Conservation (phyloP, 1,140 invertebrate genomes). For the Zaprionus ghesquierei region DNA sequence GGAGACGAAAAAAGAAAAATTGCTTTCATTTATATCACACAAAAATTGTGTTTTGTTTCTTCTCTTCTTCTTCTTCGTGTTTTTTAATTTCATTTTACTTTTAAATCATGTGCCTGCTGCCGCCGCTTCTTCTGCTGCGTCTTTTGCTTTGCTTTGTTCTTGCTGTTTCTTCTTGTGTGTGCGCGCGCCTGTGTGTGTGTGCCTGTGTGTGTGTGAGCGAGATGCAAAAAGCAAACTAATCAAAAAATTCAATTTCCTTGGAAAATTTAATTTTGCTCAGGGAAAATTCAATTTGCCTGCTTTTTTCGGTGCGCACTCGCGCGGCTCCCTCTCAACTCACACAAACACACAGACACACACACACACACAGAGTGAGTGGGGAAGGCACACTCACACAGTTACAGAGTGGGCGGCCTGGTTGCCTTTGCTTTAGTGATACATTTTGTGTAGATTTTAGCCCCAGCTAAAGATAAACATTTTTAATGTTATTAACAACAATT, state of each 20-base stretch:
- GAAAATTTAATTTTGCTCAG: constrained; percentile 80
- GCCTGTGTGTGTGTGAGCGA: constrained; percentile 56
- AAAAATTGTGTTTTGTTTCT: constrained; percentile 62
- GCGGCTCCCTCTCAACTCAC: constrained; percentile 12
- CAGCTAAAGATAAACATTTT: constrained; percentile 63
- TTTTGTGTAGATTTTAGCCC: constrained; percentile 58
- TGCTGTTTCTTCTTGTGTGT: constrained; percentile 7
- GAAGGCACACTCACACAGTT: background rate
- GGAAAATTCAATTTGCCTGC: constrained; percentile 79
- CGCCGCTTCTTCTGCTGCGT: constrained; percentile 31
- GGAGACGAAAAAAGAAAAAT: constrained; percentile 14
- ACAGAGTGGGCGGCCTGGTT: constrained; percentile 6
- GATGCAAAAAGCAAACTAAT: constrained; percentile 81
- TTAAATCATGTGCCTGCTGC: constrained; percentile 67
- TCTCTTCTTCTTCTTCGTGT: constrained; percentile 68
- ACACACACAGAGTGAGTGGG: constrained; percentile 26
- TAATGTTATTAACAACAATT: constrained; percentile 70
- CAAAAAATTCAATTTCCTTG: constrained; percentile 81
- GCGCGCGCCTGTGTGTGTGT: constrained; percentile 41
- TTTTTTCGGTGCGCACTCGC: constrained; percentile 57
- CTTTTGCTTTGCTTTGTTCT: constrained; percentile 11
- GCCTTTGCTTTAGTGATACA: constrained; percentile 34
- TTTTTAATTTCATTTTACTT: constrained; percentile 79
- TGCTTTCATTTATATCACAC: constrained; percentile 36
- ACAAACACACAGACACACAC: constrained; percentile 21